Base-by-base conservation (phyloP, 1,140 invertebrate genomes). In the Dolichoris vasculosae region DNA sequence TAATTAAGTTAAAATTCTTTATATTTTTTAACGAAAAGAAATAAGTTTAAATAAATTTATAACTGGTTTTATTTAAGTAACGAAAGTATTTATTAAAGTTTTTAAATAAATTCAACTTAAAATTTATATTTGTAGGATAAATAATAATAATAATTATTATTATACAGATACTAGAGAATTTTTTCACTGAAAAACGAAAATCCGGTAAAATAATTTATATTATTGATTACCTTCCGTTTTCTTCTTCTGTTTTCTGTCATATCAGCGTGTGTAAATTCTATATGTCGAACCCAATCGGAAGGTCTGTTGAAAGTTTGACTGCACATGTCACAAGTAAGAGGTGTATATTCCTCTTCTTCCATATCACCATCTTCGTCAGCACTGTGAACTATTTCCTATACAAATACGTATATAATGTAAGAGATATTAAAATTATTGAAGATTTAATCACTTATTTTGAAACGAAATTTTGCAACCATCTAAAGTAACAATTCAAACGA, bases 271-370 rank as follows among this genome's bases (percentile, higher is more conserved):
- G 95, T 95, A 77, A 92, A 93, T 91, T 97, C 96, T 91, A 97
- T 95, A 90, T 97, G 96, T 82, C 96, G 94, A 59, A 97, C 96
- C 95, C 96, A 96, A 86, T 96, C 96, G 23, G 95, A 96, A 81
- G 96, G 96, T 89, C 96, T 94, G 79, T 96, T 96, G 90, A 97
- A 97, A 26, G 96, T 96, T 94, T 97, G 96, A 90, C 96, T 96
- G 90, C 97, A 97, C 90, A 97, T 94, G 91, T 97, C 96, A 90
- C 97, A 97, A 7, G 96, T 96, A 80, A 97, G 92, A 59, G 96
- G 96, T 35, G 96, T 96, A 89, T 96, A 96, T 64, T 94, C 91
- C 80, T 94, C 93, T 84, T 94, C 94, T 86, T 93, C 92, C 35
- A 92, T 90, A 11, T 92, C 91, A 7, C 91, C 91, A 86, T 93